Evolutionary conservation across 2,888 invertebrate genomes (phyloP), one percentile per base, ranked within the genome.

Genomic region (Cataglyphis rosenhaueri): DNA sequence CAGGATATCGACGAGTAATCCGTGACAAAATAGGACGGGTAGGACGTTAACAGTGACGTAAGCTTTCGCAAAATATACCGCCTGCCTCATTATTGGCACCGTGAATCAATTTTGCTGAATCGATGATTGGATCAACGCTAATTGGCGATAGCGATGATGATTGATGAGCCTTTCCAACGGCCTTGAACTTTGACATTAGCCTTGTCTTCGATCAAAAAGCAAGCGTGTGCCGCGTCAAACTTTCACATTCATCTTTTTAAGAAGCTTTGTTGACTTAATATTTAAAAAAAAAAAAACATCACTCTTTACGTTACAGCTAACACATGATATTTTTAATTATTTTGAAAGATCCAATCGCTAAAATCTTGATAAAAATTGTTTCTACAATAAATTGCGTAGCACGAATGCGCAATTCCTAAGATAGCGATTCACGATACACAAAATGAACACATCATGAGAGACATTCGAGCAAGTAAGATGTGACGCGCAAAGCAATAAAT

Each of bases 121-220:
- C 82, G 81, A 85, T 65, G 85, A 87, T 41, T 71, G 74, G 55
- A 86, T 87, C 85, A 78, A 61, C 78, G 74, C 64, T 85, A 85
- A 87, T 87, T 87, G 70, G 76, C 73, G 65, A 89, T 85, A 81
- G 71, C 70, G 78, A 88, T 87, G 85, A 79, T 87, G 90, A 90
- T 89, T 86, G 87, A 90, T 88, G 84, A 83, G 32, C 86, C 81
- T 86, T 83, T 89, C 66, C 83, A 83, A 82, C 85, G 86, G 81
- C 90, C 90, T 90, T 88, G 82, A 87, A 84, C 82, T 48, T 59
- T 70, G 70, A 70, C 78, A 59, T 15, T 25, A 29, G 48, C 55
- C 62, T 65, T 75, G 75, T 65, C 76, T 75, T 59, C 48, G 10
- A 55, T 65, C 35, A 12, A 75, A 44, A 52, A 44, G 44, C 18